Percentiles rank a stretch among this genome's conserved stretches.
Conservation (phyloP, 1,140 invertebrate genomes). For the Nasonia giraulti region DNA sequence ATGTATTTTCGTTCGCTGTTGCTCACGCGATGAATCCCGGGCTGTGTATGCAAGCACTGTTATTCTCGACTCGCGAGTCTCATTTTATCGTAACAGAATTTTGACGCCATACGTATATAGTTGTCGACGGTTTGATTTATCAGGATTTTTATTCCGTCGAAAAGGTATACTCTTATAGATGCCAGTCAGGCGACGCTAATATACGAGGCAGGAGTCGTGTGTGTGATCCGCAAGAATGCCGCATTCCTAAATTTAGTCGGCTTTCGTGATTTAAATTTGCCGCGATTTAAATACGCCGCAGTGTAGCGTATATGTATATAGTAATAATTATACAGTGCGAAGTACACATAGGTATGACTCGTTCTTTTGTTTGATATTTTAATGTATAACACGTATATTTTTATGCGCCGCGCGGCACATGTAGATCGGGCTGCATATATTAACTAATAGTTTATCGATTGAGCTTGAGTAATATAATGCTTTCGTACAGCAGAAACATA, state of each 20-base stretch:
- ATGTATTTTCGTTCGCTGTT: neutral
- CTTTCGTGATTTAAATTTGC: neutral
- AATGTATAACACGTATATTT: neutral
- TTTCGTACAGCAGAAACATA: neutral
- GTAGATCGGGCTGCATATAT: neutral
- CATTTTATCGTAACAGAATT: no score
- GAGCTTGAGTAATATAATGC: neutral
- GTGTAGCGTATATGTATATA: neutral
- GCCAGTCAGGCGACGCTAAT: no score
- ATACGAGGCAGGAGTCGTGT: no score
- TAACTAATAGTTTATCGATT: slow-evolving; percentile 1
- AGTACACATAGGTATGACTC: no score
- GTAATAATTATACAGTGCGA: neutral
- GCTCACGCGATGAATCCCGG: neutral
- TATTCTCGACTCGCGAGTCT: no score
- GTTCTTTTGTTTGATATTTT: neutral
- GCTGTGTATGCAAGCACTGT: no score
- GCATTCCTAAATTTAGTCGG: neutral
- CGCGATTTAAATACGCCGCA: neutral
- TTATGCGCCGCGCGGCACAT: neutral
- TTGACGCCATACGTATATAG: no score
- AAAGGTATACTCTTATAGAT: no score
- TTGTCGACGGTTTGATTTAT: no score
- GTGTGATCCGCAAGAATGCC: neutral
- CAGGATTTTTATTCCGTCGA: no score